phyloP scores from a whole-genome alignment of 1,140 invertebrate species.

The Aradophagus sp. region DNA sequence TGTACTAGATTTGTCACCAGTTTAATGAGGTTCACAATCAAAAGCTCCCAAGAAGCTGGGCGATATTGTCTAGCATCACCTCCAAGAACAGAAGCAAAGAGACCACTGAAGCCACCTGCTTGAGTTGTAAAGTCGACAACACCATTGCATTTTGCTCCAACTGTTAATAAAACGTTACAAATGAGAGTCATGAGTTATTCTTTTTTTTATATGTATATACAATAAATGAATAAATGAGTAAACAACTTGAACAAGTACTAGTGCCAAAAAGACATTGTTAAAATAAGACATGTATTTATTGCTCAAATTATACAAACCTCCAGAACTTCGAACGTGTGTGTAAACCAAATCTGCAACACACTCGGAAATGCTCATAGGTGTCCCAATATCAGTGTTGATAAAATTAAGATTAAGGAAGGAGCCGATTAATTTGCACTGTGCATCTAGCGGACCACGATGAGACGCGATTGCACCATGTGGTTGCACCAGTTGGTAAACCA shows the following conservation, averaged over 20 bases:
- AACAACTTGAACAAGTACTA: too few species aligned
- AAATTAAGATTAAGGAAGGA: conserved; percentile 81
- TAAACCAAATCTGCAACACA: conserved; percentile 78
- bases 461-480: conserved; percentile 76
- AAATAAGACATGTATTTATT: too few species aligned
- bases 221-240: too few species aligned
- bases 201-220: too few species aligned
- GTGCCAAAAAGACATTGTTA: too few species aligned
- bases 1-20: conserved; percentile 81
- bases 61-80: conserved; percentile 77
- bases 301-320: conserved; percentile 54
- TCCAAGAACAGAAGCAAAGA: conserved; percentile 81
- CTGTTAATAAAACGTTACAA: conserved; percentile 60
- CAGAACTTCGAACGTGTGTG: conserved; percentile 65
- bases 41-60: conserved; percentile 79
- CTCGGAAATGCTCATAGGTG: conserved; percentile 84
- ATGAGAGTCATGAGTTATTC: too few species aligned
- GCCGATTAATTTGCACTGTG: conserved; percentile 84
- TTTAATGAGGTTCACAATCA: conserved; percentile 82
- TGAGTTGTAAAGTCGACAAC: conserved; percentile 65
- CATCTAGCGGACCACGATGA: conserved; percentile 86
- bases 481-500: conserved; percentile 76
- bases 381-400: conserved; percentile 81
- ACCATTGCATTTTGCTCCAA: conserved; percentile 68
- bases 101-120: conserved; percentile 77